These are phyloP conservation scores for Pectinophora gossypiella DNA, from an alignment of 1,140 invertebrate species.

Conservation along the genomic window DNA sequence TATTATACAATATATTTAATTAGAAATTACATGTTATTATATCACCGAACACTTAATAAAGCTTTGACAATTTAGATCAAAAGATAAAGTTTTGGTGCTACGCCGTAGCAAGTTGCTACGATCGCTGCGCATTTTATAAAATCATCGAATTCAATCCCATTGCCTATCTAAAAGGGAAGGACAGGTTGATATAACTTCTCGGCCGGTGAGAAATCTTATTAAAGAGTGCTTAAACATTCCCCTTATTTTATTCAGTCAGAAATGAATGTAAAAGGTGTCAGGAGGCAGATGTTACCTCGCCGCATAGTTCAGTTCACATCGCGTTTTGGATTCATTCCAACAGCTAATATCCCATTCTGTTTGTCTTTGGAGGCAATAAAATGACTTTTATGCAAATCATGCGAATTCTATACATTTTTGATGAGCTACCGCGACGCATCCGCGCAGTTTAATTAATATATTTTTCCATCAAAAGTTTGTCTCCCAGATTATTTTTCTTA, in stretches of 20 bases:
- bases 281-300: constrained; percentile 1
- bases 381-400: constrained; percentile 75
- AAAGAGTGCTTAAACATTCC: background rate
- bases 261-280: constrained; percentile 5
- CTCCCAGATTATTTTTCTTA: constrained; percentile 22
- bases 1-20: too few species aligned
- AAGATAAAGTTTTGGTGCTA: too few species aligned
- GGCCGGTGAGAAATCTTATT: background rate
- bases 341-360: constrained; percentile 71
- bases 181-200: too few species aligned
- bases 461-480: constrained; percentile 68
- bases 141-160: background rate
- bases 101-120: background rate
- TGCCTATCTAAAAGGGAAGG: too few species aligned
- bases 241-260: background rate
- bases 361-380: constrained; percentile 74
- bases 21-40: too few species aligned
- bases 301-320: constrained; percentile 20
- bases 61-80: too few species aligned
- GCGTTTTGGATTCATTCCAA: constrained; percentile 59
- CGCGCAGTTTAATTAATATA: constrained; percentile 73
- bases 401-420: constrained; percentile 75
- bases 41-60: too few species aligned
- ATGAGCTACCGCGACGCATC: constrained; percentile 77
- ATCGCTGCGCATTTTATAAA: background rate